Base-by-base conservation (phyloP, 92 coral and sea anemone species). In the Epizoanthus rinbou region DNA sequence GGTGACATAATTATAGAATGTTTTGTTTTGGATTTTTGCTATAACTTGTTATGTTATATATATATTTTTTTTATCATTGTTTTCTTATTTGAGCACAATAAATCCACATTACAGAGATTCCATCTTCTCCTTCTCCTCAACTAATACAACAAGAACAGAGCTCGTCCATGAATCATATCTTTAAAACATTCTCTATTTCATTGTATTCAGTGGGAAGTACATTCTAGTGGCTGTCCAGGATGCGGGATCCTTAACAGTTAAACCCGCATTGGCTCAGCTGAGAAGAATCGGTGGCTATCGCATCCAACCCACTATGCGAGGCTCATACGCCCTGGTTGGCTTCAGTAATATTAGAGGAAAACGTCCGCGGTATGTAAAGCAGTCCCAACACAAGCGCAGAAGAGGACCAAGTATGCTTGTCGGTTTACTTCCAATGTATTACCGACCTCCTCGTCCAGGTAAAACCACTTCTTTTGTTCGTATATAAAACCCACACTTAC, bases 211-310 rank as follows among this genome's bases (percentile, higher is more conserved):
- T 35, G 41, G 1, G 37, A 78, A 69, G 9, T 69, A 57, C 22
- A 57, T 78, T 41, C 64, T 78, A 4, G 35, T 62, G 11, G 70
- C 58, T 35, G 43, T 78, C 18, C 82, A 78, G 19, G 82, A 78
- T 19, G 82, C 60, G 35, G 82, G 57, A 17, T 41, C 82, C 15
- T n/a, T 37, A 11, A 3, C 19, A 3, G 31, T 60, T 8, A 39
- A 37, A 14, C 59, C 39, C 41, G 82, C 82, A 5, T 56, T 78
- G 2, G 15, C 19, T 4, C 57, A 53, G 9, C 7, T 78, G 14
- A 22, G 50, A 39, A 54, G 18, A 23, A 69, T 78, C n/a, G 60
- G 70, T 31, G 82, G 82, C 23, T 57, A 35, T 22, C 70, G 39
- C 4, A 6, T n/a, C 15, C 41, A 6, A 0, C 39, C 17, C n/a